Base-by-base conservation (phyloP, 2,888 invertebrate genomes). In the Sphecodes monilicornis region DNA sequence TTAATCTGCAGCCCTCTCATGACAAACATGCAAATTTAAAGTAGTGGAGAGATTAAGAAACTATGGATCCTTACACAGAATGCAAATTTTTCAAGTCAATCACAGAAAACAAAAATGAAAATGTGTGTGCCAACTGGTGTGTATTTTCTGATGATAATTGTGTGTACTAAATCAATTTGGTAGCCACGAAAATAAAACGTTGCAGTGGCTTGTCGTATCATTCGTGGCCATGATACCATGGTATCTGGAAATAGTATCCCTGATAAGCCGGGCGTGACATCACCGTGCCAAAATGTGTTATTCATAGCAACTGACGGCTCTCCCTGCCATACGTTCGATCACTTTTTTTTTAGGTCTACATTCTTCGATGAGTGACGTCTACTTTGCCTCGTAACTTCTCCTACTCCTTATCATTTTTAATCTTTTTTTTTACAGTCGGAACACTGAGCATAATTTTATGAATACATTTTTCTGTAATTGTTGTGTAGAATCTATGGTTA, bases 221-320 rank as follows among this genome's bases (percentile, higher is more conserved):
- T 29, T 64, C 46, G 43, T 57, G 64, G 36, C n/a, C 36, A 13
- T 41, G 64, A 64, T 43, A 70, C 26, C 32, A 46, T 22, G 32
- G 29, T 76, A 80, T 76, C 71, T 76, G 69, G 46, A 75, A 80
- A 36, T 41, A 54, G 46, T 71, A 29, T 8, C 32, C 1, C 26
- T 11, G 83, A 83, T 81, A 81, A 83, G 36, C 11, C 43, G 57
- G 43, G 32, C 72, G 50, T 69, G 76, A 76, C 81, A 72, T 68
- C 68, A 41, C 16, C 57, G 29, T 8, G 68, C 60, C 68, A 36
- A 73, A 81, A 76, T 54, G 22, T 41, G 16, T 57, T 73, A 69
- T 32, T 54, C 32, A 16, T 43, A 73, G 70, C 16, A 10, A 29
- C 26, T 46, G 32, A 39, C 16, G 36, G 36, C 10, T n/a, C 36